Evolutionary conservation across 2,888 invertebrate genomes (phyloP).

Genomic region (Ceriagrion tenellum): DNA sequence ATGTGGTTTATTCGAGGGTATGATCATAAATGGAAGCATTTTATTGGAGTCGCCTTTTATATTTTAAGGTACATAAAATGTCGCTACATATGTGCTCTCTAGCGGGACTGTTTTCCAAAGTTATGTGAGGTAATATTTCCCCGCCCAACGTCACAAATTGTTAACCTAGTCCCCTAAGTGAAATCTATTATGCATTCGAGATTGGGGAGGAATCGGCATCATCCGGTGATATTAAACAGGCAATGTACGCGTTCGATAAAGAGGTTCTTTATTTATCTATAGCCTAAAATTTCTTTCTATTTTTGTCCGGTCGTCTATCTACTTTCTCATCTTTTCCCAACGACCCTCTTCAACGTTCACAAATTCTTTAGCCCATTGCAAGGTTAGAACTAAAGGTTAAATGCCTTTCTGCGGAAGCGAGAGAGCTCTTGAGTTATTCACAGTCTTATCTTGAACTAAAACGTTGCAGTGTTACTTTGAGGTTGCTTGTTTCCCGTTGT

Average conservation of each 20-base stretch:
- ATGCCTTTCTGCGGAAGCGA: neutral
- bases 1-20: too few species aligned
- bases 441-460: conserved; percentile 32
- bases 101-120: too few species aligned
- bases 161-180: too few species aligned
- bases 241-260: neutral
- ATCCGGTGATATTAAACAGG: neutral
- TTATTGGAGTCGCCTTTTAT: too few species aligned
- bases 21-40: too few species aligned
- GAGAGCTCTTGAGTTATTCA: conserved; percentile 28
- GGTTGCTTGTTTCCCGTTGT: conserved; percentile 45
- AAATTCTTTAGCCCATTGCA: neutral
- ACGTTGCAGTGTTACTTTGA: conserved; percentile 53
- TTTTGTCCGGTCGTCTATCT: neutral
- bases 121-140: too few species aligned
- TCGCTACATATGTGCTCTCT: too few species aligned
- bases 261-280: neutral
- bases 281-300: neutral
- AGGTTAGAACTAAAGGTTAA: neutral
- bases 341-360: neutral
- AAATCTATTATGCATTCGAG: neutral
- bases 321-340: neutral
- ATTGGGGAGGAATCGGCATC: neutral
- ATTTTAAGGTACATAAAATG: too few species aligned
- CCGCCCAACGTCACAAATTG: too few species aligned